Evolutionary conservation across 2,888 invertebrate genomes (phyloP).

Genomic region (Orthonevra nobilis): DNA sequence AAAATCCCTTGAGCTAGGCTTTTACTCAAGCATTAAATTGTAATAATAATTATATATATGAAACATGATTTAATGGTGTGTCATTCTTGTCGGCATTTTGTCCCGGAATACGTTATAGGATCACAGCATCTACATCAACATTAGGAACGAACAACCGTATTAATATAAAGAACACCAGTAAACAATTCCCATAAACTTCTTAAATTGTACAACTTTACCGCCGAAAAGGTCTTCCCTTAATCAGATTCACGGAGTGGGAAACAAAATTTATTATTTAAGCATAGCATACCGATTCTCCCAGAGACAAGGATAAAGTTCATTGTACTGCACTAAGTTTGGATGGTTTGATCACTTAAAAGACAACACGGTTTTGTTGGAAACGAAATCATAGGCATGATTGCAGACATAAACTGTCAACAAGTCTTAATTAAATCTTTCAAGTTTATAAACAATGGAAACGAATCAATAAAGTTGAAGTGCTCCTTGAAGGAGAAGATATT

Average conservation of each 20-base stretch:
- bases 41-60: no score
- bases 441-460: neutral
- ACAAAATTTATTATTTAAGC: conserved; percentile 22
- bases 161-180: neutral
- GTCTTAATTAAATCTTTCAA: conserved; percentile 34
- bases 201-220: neutral
- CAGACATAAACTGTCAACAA: conserved; percentile 8
- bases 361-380: conserved; percentile 17
- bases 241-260: neutral
- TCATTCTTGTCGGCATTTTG: no score
- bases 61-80: no score
- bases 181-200: neutral
- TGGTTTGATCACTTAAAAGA: no score
- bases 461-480: neutral
- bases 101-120: no score
- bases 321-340: no score
- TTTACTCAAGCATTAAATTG: no score
- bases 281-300: conserved; percentile 6
- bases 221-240: neutral
- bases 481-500: neutral
- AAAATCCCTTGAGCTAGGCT: no score
- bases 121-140: no score
- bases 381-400: neutral
- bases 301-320: no score
- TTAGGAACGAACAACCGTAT: conserved; percentile 2